phyloP scores from a whole-genome alignment of 2,797 vertebrate species.

The Sparus aurata region DNA sequence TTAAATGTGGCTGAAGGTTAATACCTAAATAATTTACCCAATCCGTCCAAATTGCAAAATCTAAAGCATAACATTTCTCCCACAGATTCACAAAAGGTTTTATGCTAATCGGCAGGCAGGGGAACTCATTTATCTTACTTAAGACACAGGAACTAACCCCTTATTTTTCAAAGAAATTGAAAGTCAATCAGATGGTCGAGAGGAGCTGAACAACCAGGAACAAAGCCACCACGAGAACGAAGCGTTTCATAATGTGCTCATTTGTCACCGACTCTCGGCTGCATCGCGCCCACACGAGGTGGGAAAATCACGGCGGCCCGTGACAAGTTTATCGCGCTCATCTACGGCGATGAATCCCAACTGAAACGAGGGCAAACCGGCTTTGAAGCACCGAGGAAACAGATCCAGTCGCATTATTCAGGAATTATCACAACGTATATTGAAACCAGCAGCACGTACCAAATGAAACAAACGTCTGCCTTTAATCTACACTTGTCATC shows the following conservation, averaged over 20 bases:
- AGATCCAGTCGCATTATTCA: conserved; percentile 22
- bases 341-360: conserved; percentile 45
- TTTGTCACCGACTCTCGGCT: conserved; percentile 55
- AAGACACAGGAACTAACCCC: conserved; percentile 46
- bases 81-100: conserved; percentile 13
- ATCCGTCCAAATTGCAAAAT: background rate
- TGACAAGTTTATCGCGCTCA: conserved; percentile 31
- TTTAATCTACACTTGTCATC: conserved; percentile 19
- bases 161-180: conserved; percentile 64
- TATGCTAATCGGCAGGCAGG: conserved; percentile 33
- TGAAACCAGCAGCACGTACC: background rate
- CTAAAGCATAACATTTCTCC: conserved; percentile 1
- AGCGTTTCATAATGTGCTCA: conserved; percentile 64
- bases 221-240: conserved; percentile 37
- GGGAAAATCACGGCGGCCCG: conserved; percentile 32
- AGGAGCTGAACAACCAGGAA: conserved; percentile 40
- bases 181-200: conserved; percentile 65
- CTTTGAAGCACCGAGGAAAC: conserved; percentile 20
- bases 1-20: conserved; percentile 10
- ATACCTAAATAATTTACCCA: conserved; percentile 1
- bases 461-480: background rate
- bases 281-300: conserved; percentile 17
- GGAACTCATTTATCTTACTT: conserved; percentile 63
- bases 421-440: background rate
- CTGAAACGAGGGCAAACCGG: conserved; percentile 31